Percentiles rank a stretch among this genome's conserved stretches.
phyloP scores from a whole-genome alignment of 1,140 invertebrate species.

The Trichonephila inaurata region DNA sequence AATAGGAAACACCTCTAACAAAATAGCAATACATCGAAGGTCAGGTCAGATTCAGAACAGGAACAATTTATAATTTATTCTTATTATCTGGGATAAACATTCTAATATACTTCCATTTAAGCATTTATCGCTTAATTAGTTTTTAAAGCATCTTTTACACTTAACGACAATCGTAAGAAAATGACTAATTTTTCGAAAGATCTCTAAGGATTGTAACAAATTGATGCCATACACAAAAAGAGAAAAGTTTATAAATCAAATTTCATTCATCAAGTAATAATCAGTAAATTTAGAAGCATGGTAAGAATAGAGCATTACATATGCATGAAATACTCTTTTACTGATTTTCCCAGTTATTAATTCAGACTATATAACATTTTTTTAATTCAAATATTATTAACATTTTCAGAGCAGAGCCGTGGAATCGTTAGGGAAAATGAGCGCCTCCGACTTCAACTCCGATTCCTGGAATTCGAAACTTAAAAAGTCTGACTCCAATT shows the following conservation, averaged over 20 bases:
- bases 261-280: too few species aligned
- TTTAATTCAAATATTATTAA: too few species aligned
- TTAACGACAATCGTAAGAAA: neutral
- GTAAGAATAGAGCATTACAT: too few species aligned
- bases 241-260: neutral
- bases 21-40: neutral
- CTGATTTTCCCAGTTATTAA: too few species aligned
- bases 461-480: too few species aligned
- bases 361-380: too few species aligned
- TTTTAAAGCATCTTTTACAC: neutral
- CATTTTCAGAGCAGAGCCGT: too few species aligned
- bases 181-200: neutral
- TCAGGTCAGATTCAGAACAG: slow-evolving; percentile 16
- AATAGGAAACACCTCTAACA: slow-evolving; percentile 60
- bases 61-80: slow-evolving; percentile 4
- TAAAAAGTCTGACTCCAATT: too few species aligned
- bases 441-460: too few species aligned
- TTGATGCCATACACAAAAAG: neutral
- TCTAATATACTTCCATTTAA: neutral
- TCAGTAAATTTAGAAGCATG: too few species aligned
- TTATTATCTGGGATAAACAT: slow-evolving; percentile 1
- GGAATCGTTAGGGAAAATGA: too few species aligned
- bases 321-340: too few species aligned
- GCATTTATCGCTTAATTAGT: slow-evolving; percentile 16
- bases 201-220: neutral